phyloP scores from a whole-genome alignment of 1,140 invertebrate genomes.

The Drosophila ercepeae region DNA sequence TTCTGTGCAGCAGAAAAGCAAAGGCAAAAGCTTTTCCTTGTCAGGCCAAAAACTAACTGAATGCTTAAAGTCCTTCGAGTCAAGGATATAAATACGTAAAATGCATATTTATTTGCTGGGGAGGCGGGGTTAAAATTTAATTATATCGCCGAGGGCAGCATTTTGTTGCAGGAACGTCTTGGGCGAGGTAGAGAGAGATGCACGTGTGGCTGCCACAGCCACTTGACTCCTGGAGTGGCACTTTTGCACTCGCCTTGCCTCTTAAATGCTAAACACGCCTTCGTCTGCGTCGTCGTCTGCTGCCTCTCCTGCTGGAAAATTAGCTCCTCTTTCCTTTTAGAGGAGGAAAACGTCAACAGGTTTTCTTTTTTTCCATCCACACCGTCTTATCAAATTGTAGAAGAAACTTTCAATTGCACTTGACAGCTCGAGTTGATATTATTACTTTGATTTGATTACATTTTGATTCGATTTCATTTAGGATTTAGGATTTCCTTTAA shows the following conservation, averaged over 20 bases:
- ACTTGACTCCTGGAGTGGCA: conserved; percentile 72
- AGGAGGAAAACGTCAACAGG: conserved; percentile 21
- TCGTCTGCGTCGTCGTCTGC: not conserved
- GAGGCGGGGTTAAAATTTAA: conserved; percentile 34
- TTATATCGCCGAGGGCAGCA: conserved; percentile 16
- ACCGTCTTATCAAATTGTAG: conserved; percentile 10
- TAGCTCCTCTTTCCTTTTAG: conserved; percentile 9
- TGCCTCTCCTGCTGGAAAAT: conserved; percentile 16
- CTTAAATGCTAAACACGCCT: conserved; percentile 43
- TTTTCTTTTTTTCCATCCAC: not conserved
- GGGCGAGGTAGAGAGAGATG: conserved; percentile 1
- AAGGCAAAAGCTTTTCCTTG: conserved; percentile 47
- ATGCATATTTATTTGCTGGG: conserved; percentile 15
- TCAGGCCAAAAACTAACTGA: conserved; percentile 3
- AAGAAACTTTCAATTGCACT: conserved; percentile 35
- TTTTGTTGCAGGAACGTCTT: conserved; percentile 25
- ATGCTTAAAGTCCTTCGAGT: conserved; percentile 20
- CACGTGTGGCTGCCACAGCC: conserved; percentile 57
- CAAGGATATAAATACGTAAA: conserved; percentile 1
- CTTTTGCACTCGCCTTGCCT: conserved; percentile 12
- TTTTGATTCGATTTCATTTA: conserved; percentile 14
- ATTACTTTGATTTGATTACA: conserved; percentile 33
- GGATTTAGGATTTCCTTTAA: conserved; percentile 32
- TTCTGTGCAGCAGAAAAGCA: too few species aligned
- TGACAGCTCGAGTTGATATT: conserved; percentile 38